Conservation (phyloP, 2,888 invertebrate genomes). For the Zeuzera pyrina region DNA sequence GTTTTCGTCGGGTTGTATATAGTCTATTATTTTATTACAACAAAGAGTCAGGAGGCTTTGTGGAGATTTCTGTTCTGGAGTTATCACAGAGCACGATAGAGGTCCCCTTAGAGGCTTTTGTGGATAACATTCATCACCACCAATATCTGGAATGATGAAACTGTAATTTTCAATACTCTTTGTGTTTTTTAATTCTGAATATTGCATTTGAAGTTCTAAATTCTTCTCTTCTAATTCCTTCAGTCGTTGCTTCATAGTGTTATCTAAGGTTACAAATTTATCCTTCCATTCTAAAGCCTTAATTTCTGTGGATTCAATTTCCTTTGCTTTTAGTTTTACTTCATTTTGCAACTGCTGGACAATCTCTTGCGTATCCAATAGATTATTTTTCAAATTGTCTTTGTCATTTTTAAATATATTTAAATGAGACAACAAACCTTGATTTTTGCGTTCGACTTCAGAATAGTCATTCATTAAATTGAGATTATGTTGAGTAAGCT, state of each 20-base stretch:
- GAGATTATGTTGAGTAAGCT: slow-evolving; percentile 27
- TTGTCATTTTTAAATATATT: too few relatives aligned
- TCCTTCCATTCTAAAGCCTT: slow-evolving; percentile 35
- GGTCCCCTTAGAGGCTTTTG: slow-evolving; percentile 1
- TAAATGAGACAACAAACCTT: too few relatives aligned
- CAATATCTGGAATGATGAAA: slow-evolving; percentile 11
- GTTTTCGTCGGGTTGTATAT: slow-evolving; percentile 28
- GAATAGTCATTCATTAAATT: slow-evolving; percentile 22
- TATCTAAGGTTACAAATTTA: slow-evolving; percentile 30
- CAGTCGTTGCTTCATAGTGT: slow-evolving; percentile 32
- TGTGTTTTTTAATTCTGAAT: slow-evolving; percentile 10
- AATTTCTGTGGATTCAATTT: slow-evolving; percentile 33
- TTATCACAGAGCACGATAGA: too few relatives aligned
- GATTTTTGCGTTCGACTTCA: slow-evolving; percentile 23
- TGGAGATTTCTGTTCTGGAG: slow-evolving; percentile 27
- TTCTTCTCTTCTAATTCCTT: slow-evolving; percentile 34
- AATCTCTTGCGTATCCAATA: too few relatives aligned
- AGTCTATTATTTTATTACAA: slow-evolving; percentile 39
- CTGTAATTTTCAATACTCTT: too few relatives aligned
- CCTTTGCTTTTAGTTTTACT: slow-evolving; percentile 30
- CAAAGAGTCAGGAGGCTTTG: slow-evolving; percentile 49
- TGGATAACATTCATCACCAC: slow-evolving; percentile 10
- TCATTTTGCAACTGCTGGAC: slow-evolving; percentile 33
- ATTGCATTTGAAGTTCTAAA: slow-evolving; percentile 26
- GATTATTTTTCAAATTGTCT: too few relatives aligned